Base-by-base conservation (phyloP, 2,113 vertebrate species). In the Campylomormyrus numenius region DNA sequence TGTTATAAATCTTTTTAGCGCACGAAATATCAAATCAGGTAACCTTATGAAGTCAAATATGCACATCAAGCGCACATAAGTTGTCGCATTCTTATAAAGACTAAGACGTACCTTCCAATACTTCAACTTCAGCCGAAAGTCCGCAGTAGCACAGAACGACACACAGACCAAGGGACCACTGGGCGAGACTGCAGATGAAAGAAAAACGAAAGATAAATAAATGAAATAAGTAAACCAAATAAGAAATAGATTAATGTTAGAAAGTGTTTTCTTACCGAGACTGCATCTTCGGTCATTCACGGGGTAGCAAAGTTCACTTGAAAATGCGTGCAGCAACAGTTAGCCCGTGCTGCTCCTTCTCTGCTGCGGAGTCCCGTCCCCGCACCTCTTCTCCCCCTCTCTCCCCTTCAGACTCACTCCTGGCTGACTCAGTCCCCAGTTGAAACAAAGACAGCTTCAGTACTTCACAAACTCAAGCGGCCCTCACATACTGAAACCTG, bases 401-500 rank as follows among this genome's bases (percentile, higher is more conserved):
- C 66, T 88, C 45, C 74, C 89, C 52, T 17, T 80, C 89, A n/a
- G 70, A 74, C 89, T 87, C 35, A 58, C 89, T 85, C 89, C 48
- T 53, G 84, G 90, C 92, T 91, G 91, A 88, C 91, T 90, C 91
- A 91, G 90, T 90, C 92, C 94, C 91, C 91, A 91, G 90, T 87
- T 93, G 92, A 94, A 94, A 95, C 95, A 96, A 95, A 96, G 95
- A 93, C 95, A 93, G 95, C 94, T 94, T 95, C 92, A 95, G 95
- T 95, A 93, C 74, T 66, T 90, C 77, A 90, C 66, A 91, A 92
- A 93, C 92, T 95, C 89, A 24, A 90, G 92, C 93, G 93, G 92
- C 93, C 94, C 93, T 93, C 85, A 90, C 91, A 90, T 93, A 66
- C 92, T 95, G 95, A 94, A 95, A 96, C 90, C 91, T 24, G 95